Evolutionary conservation across 2,113 vertebrate genomes (phyloP).

Genomic region (Nothocercus nigrocapillus): DNA sequence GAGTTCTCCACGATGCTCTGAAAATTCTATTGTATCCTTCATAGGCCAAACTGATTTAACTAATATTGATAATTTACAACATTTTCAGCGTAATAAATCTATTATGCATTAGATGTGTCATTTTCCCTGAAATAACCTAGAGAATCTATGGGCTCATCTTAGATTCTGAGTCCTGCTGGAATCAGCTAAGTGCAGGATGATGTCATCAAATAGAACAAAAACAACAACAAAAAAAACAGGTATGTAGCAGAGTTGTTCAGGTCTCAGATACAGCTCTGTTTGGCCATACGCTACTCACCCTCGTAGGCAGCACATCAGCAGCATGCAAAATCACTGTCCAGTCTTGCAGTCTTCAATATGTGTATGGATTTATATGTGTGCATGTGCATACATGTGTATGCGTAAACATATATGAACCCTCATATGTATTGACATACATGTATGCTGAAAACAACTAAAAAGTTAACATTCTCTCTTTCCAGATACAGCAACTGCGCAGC

Average conservation of each 20-base stretch:
- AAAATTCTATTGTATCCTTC: neutral
- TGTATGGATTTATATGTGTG: neutral
- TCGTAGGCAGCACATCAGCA: neutral
- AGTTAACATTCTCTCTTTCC: rapidly evolving
- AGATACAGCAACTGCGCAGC: rapidly evolving
- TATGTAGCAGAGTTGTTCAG: neutral
- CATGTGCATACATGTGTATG: neutral
- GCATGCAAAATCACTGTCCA: rapidly evolving
- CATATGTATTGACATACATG: rapidly evolving
- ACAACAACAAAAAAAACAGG: neutral
- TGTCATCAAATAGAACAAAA: neutral
- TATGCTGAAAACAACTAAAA: neutral
- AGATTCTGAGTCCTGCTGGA: neutral
- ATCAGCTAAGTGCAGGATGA: rapidly evolving
- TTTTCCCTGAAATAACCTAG: neutral
- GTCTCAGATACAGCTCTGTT: neutral
- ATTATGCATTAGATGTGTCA: neutral
- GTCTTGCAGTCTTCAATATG: too few relatives aligned
- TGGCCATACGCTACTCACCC: neutral
- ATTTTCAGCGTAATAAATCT: neutral
- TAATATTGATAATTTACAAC: neutral
- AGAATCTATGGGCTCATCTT: too few relatives aligned
- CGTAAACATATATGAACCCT: neutral
- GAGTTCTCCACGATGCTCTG: neutral
- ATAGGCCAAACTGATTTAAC: neutral